A percentile compares a stretch with the other conserved stretches of the same genome.
These are phyloP conservation scores for Athripsodes cinereus DNA, from an alignment of 2,888 invertebrate species.

Conservation along the genomic window DNA sequence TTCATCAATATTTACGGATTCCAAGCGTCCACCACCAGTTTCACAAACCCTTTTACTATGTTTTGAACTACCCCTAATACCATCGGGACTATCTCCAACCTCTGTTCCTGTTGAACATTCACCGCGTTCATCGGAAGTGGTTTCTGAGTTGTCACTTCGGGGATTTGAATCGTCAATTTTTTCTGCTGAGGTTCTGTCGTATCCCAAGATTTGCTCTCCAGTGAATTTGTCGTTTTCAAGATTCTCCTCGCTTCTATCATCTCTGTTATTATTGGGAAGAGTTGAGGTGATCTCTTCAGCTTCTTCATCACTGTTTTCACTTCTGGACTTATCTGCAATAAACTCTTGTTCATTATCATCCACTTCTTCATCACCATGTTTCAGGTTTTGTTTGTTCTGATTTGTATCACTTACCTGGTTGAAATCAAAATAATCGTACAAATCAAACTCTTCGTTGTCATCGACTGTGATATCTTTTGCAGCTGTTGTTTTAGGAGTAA, in stretches of 20 bases:
- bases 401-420: constrained; percentile 18
- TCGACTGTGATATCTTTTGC: background rate
- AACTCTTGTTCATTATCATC: constrained; percentile 21
- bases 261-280: constrained; percentile 7
- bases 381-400: constrained; percentile 11
- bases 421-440: constrained; percentile 8
- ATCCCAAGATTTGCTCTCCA: constrained; percentile 19
- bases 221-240: constrained; percentile 21
- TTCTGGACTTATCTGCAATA: constrained; percentile 24
- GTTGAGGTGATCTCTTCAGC: constrained; percentile 11
- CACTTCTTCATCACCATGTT: constrained; percentile 12
- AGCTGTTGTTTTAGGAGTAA: constrained; percentile 8
- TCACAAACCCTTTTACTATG: constrained; percentile 22
- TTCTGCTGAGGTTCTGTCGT: constrained; percentile 9
- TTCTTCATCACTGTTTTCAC: constrained; percentile 11
- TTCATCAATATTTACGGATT: constrained; percentile 10
- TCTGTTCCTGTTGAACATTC: constrained; percentile 10
- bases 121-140: constrained; percentile 16
- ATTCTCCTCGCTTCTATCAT: constrained; percentile 16
- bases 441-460: background rate
- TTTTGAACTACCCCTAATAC: constrained; percentile 16
- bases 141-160: constrained; percentile 5
- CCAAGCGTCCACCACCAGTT: constrained; percentile 21
- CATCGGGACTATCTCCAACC: constrained; percentile 5
- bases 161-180: constrained; percentile 6